Base-by-base conservation (phyloP, 1,140 invertebrate species). In the Sweltsa coloradensis region DNA sequence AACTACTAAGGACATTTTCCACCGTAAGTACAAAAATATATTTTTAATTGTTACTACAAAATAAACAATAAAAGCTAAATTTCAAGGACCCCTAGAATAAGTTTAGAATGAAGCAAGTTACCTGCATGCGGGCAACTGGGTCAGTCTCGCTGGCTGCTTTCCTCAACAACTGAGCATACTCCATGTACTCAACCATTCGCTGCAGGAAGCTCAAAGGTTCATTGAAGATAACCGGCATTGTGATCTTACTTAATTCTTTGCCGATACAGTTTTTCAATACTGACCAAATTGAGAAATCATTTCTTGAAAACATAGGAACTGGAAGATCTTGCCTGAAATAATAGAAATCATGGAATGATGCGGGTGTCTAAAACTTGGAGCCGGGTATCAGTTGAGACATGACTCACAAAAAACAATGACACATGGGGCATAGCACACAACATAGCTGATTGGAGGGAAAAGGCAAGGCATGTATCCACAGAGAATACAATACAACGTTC, bases 161-260 rank as follows among this genome's bases (percentile, higher is more conserved):
- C 34, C 82, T 75, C 5, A 98, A 68, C n/a, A 97, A 68, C 57
- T 86, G 73, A 3, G 83, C 78, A 60, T 97, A 97, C 65, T 97
- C 92, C 78, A 97, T 81, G 60, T 94, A 92, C 69, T 97, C 94
- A 13, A 89, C 78, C 60, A 97, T 81, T 50, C 94, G 73, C 72
- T 97, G 92, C 5, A 97, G 75, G 65, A 97, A 97, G 55, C 86
- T 92, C 26, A 97, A 68, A 0, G 94, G 94, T 68, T 98, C 94
- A 67, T 97, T 97, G 66, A 97, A 93, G 40, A 90, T 81, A 29
- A 97, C 89, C 23, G 94, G 94, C 91, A 97, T 96, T 6, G 92
- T 91, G 57, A 97, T 94, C 70, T 96, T 95, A 56, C 89, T 93
- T 41, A 97, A 70, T 64, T 97, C 93, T 73, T 95, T 95, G 55